Percentiles rank a stretch among this genome's conserved stretches.
Conservation (phyloP, 2,113 vertebrate species). For the Clupea harengus region DNA sequence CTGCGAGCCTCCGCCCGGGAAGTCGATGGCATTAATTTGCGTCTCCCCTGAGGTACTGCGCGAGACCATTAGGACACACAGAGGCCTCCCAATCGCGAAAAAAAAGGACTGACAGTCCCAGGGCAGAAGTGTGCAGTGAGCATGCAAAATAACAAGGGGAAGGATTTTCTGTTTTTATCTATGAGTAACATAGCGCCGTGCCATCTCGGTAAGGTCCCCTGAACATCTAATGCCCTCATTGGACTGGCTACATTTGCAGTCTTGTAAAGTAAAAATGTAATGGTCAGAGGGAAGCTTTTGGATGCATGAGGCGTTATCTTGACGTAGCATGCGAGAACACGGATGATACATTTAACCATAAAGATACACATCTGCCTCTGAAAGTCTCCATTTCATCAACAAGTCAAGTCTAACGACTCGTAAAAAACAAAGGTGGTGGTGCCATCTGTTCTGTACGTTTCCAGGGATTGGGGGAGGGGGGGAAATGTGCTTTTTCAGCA, state of each 20-base stretch:
- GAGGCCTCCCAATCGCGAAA: not conserved
- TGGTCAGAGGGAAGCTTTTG: constrained; percentile 15
- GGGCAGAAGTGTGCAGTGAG: constrained; percentile 35
- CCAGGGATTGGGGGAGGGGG: constrained; percentile 39
- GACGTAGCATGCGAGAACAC: constrained; percentile 34
- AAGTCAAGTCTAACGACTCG: constrained; percentile 74
- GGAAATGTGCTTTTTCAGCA: constrained; percentile 47
- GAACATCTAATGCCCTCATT: not conserved
- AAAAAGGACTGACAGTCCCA: not conserved
- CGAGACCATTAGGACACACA: constrained; percentile 34
- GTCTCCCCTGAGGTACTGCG: constrained; percentile 41
- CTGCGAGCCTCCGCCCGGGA: constrained; percentile 44
- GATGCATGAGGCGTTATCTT: constrained; percentile 20
- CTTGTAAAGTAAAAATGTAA: constrained; percentile 30
- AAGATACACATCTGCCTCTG: constrained; percentile 66
- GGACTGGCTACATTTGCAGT: not conserved
- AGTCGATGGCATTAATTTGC: constrained; percentile 44
- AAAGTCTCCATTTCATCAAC: constrained; percentile 75
- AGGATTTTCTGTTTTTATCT: constrained; percentile 27
- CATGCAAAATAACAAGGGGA: constrained; percentile 26
- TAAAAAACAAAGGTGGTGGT: constrained; percentile 69
- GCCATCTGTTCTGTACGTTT: constrained; percentile 73
- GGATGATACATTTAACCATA: constrained; percentile 44
- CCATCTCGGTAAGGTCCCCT: constrained; percentile 19
- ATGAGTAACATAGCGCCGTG: not conserved